phyloP scores from a whole-genome alignment of 2,113 vertebrate genomes.

The Xiphophorus couchianus region DNA sequence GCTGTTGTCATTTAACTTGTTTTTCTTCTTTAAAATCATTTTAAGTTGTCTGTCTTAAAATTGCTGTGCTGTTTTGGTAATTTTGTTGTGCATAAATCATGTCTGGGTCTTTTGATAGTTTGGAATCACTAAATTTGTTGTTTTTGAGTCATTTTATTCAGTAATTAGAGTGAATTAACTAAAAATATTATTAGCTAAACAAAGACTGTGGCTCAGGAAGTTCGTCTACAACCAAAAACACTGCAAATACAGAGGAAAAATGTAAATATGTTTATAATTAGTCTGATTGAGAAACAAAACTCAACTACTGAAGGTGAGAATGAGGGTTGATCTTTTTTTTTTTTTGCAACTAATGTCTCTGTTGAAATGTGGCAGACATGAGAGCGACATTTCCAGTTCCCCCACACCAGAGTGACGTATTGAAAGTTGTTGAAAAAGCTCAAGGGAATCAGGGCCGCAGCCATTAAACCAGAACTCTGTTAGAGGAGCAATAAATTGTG shows the following conservation, averaged over 20 bases:
- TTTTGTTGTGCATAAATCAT: background rate
- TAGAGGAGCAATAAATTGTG: conserved; percentile 53
- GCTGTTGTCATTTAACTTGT: background rate
- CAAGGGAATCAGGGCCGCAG: conserved; percentile 50
- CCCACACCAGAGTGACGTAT: conserved; percentile 28
- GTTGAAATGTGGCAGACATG: conserved; percentile 46
- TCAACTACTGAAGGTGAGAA: background rate
- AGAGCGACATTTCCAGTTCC: conserved; percentile 46
- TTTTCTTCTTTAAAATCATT: no score
- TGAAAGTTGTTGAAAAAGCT: conserved; percentile 44
- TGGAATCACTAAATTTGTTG: background rate
- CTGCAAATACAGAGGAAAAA: background rate
- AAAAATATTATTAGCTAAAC: background rate
- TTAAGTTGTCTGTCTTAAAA: background rate
- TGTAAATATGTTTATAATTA: background rate
- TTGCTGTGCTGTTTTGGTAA: background rate
- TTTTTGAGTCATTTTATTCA: background rate
- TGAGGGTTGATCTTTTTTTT: conserved; percentile 12
- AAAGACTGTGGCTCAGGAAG: background rate
- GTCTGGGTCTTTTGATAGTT: background rate
- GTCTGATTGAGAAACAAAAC: background rate
- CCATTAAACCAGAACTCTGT: conserved; percentile 63
- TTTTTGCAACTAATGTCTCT: conserved; percentile 42
- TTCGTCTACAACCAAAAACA: background rate
- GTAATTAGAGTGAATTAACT: background rate